Evolutionary conservation across 2,113 vertebrate genomes (phyloP), one percentile per base, ranked within the genome.

Genomic region (Myiopsitta monachus): DNA sequence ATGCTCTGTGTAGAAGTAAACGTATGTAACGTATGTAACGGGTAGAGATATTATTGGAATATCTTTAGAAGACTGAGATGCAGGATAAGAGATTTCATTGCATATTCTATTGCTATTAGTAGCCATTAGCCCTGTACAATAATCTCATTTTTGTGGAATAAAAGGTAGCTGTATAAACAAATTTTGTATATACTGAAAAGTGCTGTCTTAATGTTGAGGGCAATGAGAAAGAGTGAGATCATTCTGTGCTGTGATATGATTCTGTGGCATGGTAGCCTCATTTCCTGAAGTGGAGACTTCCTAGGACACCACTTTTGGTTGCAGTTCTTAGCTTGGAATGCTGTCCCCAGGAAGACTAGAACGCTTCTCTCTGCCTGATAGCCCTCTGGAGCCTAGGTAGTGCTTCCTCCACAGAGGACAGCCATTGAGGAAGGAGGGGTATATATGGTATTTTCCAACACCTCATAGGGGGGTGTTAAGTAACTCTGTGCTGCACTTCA

Each of bases 361-460:
- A 79, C 46, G 33, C 13, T 87, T 51, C 81, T 95, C 79, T 75
- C 33, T 36, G 22, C 57, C 95, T 87, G 90, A 90, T 38, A 61
- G 59, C 24, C 46, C 73, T 83, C 74, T 84, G 85, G 41, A 79
- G 92, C 96, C 95, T 92, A 36, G 57, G 57, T 59, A 22, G 57
- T 59, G 57, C 33, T 59, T 59, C 33, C 93, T 94, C 96, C 94
- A 94, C 87, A 96, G 95, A 97, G 96, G 95, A 97, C 93, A 90
- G n/a, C 33, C 30, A 22, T 19, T 18, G 87, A 77, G 49, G 90
- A 93, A 94, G 92, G 95, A 97, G 90, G 86, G 83, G 86, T 52
- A 27, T 10, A 27, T 10, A 54, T 39, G 59, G 87, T 88, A 78
- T 93, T 93, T 96, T 95, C 83, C 95, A 78, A 17, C 72, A 69